Evolutionary conservation across 35 echinoderm and acorn worm genomes (phyloP).

Genomic region (Heliocidaris erythrogramma): DNA sequence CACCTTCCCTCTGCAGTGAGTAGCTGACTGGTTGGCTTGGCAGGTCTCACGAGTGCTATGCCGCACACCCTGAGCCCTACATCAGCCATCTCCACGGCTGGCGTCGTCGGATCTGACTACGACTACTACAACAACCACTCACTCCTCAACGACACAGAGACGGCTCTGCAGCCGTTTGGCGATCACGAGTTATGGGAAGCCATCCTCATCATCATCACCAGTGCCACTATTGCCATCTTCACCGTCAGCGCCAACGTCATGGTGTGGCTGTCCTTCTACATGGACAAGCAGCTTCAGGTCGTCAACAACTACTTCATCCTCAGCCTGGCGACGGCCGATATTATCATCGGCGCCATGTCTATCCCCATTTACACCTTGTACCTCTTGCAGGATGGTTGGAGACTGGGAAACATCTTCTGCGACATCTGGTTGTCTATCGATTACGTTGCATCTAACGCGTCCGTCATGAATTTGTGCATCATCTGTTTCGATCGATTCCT

Average conservation of each 20-base stretch:
- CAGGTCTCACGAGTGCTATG: conserved; percentile 19
- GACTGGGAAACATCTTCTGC: conserved; percentile 81
- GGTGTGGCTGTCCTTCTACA: conserved; percentile 98
- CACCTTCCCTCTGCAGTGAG: neutral
- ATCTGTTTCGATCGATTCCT: conserved; percentile 99
- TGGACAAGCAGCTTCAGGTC: conserved; percentile 96
- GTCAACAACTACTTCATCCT: conserved; percentile 98
- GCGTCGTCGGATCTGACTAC: neutral
- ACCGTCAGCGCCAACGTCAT: conserved; percentile 92
- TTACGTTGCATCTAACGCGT: conserved; percentile 94
- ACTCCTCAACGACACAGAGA: conserved; percentile 5
- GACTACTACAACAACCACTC: conserved; percentile 7
- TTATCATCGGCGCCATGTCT: conserved; percentile 85
- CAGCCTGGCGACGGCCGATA: conserved; percentile 81
- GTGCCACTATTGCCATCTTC: conserved; percentile 61
- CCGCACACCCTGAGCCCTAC: neutral
- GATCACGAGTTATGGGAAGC: conserved; percentile 61
- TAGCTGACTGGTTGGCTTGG: conserved; percentile 14
- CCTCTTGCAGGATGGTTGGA: conserved; percentile 77
- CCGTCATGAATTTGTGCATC: conserved; percentile 98
- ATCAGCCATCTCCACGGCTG: conserved; percentile 29
- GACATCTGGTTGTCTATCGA: conserved; percentile 95
- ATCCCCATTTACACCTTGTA: conserved; percentile 95
- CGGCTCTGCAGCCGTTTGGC: conserved; percentile 46
- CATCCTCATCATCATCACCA: conserved; percentile 67